phyloP scores from a whole-genome alignment of 2,888 invertebrate genomes.

The Synergus laeviventris region DNA sequence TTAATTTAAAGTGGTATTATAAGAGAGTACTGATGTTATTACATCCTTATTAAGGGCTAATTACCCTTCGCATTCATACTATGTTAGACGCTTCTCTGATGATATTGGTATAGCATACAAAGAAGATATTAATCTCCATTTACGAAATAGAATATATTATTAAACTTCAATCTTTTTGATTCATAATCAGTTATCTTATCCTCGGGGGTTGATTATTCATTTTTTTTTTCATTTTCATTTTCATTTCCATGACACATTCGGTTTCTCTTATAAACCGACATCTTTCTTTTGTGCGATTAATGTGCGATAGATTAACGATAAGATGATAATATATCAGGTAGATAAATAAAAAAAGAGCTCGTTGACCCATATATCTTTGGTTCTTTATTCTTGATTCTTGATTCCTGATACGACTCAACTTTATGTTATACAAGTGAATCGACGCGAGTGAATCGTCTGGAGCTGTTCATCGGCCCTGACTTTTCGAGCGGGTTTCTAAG shows the following conservation, averaged over 20 bases:
- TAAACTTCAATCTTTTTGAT: too few relatives aligned
- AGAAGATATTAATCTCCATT: too few relatives aligned
- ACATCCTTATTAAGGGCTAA: too few relatives aligned
- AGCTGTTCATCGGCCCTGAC: constrained; percentile 23
- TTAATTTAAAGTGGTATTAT: too few relatives aligned
- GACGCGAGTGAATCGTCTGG: background rate
- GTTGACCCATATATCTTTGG: constrained; percentile 1
- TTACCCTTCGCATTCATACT: too few relatives aligned
- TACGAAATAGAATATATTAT: too few relatives aligned
- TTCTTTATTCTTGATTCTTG: background rate
- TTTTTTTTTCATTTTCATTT: too few relatives aligned
- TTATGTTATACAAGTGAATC: constrained; percentile 4
- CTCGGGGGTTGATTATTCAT: too few relatives aligned
- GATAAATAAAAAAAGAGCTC: constrained; percentile 16
- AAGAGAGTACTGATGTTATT: too few relatives aligned
- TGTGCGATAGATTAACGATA: constrained; percentile 18
- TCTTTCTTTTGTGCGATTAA: background rate
- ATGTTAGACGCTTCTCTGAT: too few relatives aligned
- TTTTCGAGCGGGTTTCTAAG: constrained; percentile 4
- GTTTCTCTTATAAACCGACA: background rate
- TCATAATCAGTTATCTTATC: too few relatives aligned
- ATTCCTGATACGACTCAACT: background rate
- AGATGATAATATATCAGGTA: constrained; percentile 21
- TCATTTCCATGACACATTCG: background rate
- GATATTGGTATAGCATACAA: too few relatives aligned